Base-by-base conservation (phyloP, 2,797 vertebrate genomes). In the Sparidentex hasta region DNA sequence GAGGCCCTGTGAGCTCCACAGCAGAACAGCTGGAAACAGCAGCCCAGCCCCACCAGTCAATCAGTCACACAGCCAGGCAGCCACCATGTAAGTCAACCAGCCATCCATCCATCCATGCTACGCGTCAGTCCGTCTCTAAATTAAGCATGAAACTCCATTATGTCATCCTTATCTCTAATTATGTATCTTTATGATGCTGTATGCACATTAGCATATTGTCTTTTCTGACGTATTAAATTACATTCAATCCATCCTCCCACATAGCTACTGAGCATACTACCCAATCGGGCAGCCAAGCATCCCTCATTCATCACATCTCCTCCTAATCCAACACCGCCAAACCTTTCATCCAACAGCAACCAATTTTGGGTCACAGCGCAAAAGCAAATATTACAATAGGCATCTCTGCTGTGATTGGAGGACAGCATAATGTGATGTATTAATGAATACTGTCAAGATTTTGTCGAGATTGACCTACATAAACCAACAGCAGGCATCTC, bases 11-110 rank as follows among this genome's bases (percentile, higher is more conserved):
- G 82, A 73, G 82, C 77, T 75, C 73, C 50, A 65, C 76, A 65
- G 82, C 20, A 69, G 69, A 91, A 81, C 91, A 91, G 83, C 90
- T 88, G 81, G 86, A 87, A 78, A 73, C 69, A 80, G 73, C 78
- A 78, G 82, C 65, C 14, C 33, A 61, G 38, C 74, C 78, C 69
- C 80, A 65, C 56, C 77, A 84, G 81, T 82, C 82, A 82, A 71
- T 87, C 90, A 80, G 80, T 65, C 75, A 63, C 82, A 11, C 77
- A 84, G 76, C 73, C 74, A 78, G 33, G 55, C 74, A 78, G 54
- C 65, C 80, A 65, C 23, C n/a, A 43, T 64, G 33, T 4, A 66
- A 59, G 62, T 69, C 84, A 65, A 48, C 69, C 66, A 72, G 17
- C 20, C 33, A 63, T 57, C 43, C 47, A 67, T 70, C 67, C 46